Percentiles rank a stretch among this genome's conserved stretches.
Conservation (phyloP, 2,888 invertebrate species). For the Gari tellinella region DNA sequence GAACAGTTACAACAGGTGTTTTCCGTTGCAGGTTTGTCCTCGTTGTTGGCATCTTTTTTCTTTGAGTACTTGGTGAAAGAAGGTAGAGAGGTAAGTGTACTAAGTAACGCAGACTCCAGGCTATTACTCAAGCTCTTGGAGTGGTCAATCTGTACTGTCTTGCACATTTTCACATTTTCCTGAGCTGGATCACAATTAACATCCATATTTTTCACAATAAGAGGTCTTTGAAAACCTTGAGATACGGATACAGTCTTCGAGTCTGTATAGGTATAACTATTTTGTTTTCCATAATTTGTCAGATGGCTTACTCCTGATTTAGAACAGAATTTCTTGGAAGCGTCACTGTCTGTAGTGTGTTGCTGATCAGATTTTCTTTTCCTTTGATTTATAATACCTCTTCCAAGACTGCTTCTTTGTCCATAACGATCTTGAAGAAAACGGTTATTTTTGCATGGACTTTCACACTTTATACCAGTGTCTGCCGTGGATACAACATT, state of each 20-base stretch:
- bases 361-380: no score
- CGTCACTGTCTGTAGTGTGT: no score
- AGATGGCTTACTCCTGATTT: no score
- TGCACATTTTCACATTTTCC: neutral
- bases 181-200: neutral
- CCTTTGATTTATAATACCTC: no score
- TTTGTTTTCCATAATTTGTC: no score
- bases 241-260: no score
- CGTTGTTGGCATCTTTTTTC: neutral
- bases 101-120: slow-evolving; percentile 65
- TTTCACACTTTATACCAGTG: neutral
- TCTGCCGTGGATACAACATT: slow-evolving; percentile 4
- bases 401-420: no score
- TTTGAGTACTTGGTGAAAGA: slow-evolving; percentile 54
- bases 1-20: slow-evolving; percentile 11
- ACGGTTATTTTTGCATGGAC: no score
- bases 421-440: no score
- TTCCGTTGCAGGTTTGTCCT: neutral
- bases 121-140: slow-evolving; percentile 38
- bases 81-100: slow-evolving; percentile 65
- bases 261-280: no score
- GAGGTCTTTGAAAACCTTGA: neutral
- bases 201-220: no score
- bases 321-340: no score
- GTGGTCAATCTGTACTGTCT: neutral